Evolutionary conservation across 2,888 invertebrate species (phyloP).

Genomic region (Phytoseiulus persimilis): DNA sequence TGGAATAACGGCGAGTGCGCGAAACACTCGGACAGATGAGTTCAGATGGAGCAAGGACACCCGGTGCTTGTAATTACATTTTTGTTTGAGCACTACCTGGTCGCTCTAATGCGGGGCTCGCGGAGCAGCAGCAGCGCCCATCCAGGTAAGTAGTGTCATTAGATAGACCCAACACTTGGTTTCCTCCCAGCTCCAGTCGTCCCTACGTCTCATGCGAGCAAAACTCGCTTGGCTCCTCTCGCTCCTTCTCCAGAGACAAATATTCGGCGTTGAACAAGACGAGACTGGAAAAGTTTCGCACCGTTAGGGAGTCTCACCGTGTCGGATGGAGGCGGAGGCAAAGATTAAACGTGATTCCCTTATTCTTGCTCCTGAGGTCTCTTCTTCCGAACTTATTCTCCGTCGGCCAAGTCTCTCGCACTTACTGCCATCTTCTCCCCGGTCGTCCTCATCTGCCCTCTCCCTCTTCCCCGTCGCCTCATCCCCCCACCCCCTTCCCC

Average conservation of each 20-base stretch:
- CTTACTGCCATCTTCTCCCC: too few relatives aligned
- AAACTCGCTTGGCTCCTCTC: not conserved
- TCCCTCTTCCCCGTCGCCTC: not conserved
- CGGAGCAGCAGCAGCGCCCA: not conserved
- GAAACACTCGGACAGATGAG: not conserved
- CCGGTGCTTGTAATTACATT: not conserved
- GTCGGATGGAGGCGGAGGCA: not conserved
- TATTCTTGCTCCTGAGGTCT: not conserved
- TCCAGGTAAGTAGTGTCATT: not conserved
- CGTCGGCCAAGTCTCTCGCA: not conserved
- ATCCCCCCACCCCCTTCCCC: not conserved
- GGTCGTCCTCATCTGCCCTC: not conserved
- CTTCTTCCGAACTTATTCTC: not conserved
- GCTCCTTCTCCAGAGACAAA: not conserved
- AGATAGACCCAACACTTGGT: not conserved
- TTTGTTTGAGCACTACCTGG: not conserved
- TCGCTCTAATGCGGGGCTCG: not conserved
- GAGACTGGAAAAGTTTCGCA: not conserved
- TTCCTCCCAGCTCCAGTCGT: not conserved
- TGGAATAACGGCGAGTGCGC: not conserved
- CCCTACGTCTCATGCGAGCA: not conserved
- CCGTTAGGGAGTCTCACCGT: not conserved
- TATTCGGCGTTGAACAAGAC: not conserved
- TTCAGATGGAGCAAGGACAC: not conserved
- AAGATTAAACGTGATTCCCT: not conserved